Base-by-base conservation (phyloP, 1,140 invertebrate genomes). In the Telenomus remus region DNA sequence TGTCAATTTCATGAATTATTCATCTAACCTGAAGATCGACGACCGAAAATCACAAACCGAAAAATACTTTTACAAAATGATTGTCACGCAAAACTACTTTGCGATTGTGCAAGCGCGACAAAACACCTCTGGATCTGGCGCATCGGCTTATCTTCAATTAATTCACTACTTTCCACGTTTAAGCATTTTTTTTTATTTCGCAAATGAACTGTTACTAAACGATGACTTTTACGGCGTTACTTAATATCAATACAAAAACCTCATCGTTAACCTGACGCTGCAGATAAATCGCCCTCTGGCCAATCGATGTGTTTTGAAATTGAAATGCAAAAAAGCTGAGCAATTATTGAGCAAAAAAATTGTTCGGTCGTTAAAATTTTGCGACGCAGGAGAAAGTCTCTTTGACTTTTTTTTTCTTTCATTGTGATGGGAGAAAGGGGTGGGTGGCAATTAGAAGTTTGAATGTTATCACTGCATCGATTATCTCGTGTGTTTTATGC, bases 131-230 rank as follows among this genome's bases (percentile, higher is more conserved):
- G 12, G 56, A 63, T 63, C 51, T 39, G 39, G 51, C 60, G 14
- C 14, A 37, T 47, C 46, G 34, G n/a, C 34, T 64, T 39, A 54
- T 53, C 33, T 53, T 39, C 64, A 60, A 60, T 60, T 69, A 60
- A 69, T 69, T 60, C 55, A 43, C 10, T 12, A 54, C 56, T 60
- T 69, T 69, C 56, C 56, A 60, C 55, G 54, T 54, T 60, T 69
- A 60, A 43, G 48, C 56, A 54, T 27, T 27, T 27, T 27, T 27
- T 27, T 60, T 54, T 60, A 19, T 69, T 60, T 60, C 50, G 56
- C 27, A 69, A 69, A 69, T 69, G 53, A 54, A 27, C 43, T 44
- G 8, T 68, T 68, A 54, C 64, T 59, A 57, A 68, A 57, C 54
- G 51, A 54, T 55, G 61, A 64, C 50, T 64, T 65, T 65, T 65